Base-by-base conservation (phyloP, 1,140 invertebrate species). In the Drosophila pseudoobscura region DNA sequence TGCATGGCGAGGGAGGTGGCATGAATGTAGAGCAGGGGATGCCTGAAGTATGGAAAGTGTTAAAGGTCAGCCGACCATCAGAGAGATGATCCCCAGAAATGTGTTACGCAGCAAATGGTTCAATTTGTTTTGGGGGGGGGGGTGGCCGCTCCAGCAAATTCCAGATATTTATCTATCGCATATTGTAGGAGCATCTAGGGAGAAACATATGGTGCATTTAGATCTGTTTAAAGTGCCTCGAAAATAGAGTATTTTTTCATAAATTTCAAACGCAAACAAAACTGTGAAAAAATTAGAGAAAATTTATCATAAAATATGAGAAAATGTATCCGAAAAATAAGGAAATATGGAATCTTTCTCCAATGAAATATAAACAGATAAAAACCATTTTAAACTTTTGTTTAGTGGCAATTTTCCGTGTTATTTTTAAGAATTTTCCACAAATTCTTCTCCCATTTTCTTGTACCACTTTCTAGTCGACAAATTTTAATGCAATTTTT, bases 21-120 rank as follows among this genome's bases (percentile, higher is more conserved):
- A 8, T 8, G 29, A 31, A 31, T 31, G 8, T 79, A 53, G 80
- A 72, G 50, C 80, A 80, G 52, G 64, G 75, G 74, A 63, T 77
- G 74, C 62, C 74, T 35, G 31, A 35, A 35, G 9, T 35, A 35
- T 11, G 31, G 9, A 35, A 35, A 68, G 78, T 82, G 80, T 72
- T 76, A 76, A 85, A 80, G 62, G 76, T 77, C 57, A 60, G 4
- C 13, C 15, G 15, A 15, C 15, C 15, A 15, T 15, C 3, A 53
- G 11, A 39, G 35, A 39, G 35, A 13, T 39, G 11, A 39, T 39
- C 35, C 11, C 31, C 31, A 7, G 26, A 53, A 49, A 41, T 31
- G 15, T 56, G 46, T 44, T 63, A 56, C 51, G 17, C 29, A 54
- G 44, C 35, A 68, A 69, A 68, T 69, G 65, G 8, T 43, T 57